Conservation (phyloP, 2,888 invertebrate genomes). For the Trissonchulus sp. region DNA sequence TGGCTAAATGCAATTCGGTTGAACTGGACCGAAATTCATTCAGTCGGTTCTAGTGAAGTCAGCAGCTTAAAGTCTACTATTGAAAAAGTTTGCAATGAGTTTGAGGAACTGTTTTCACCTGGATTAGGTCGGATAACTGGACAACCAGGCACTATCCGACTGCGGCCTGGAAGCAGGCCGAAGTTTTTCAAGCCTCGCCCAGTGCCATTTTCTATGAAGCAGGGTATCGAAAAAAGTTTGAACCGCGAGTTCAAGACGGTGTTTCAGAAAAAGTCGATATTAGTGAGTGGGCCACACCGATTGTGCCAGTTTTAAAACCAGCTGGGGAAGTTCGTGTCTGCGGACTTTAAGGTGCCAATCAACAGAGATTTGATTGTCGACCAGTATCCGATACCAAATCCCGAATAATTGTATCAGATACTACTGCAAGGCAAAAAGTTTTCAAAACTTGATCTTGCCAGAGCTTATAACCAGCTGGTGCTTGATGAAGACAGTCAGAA, state of each 20-base stretch:
- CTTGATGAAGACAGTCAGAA: neutral
- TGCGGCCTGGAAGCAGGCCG: neutral
- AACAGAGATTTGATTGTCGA: neutral
- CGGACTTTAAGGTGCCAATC: neutral
- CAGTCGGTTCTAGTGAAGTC: too few species aligned
- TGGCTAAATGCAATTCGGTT: too few species aligned
- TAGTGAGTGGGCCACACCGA: neutral
- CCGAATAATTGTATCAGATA: conserved; percentile 31
- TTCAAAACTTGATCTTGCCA: too few species aligned
- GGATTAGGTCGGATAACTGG: neutral
- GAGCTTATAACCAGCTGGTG: neutral
- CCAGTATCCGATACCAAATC: neutral
- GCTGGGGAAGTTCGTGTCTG: neutral
- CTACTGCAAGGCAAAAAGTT: neutral
- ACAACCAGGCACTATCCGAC: neutral
- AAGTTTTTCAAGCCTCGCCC: neutral
- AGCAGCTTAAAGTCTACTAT: neutral
- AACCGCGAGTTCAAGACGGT: neutral
- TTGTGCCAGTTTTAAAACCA: neutral
- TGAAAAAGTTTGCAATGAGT: neutral
- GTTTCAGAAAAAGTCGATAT: neutral
- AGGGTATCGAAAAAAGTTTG: neutral
- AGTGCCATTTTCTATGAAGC: conserved; percentile 8
- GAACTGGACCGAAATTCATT: too few species aligned
- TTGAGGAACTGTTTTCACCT: neutral